Conservation (phyloP, 2,797 vertebrate genomes). For the Falco biarmicus region DNA sequence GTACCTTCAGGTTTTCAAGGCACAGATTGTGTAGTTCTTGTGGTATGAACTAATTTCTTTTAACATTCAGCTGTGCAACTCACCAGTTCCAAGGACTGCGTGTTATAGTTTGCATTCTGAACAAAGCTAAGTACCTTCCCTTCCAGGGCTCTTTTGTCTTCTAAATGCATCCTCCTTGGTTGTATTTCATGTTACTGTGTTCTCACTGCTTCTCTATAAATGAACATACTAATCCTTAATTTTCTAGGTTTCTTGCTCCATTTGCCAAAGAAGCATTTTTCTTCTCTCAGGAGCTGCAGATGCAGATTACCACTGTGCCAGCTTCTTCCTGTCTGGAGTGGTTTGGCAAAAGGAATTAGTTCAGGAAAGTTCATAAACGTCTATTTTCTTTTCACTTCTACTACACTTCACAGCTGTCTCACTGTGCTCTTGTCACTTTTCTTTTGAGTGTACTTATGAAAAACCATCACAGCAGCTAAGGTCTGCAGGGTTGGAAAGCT, state of each 20-base stretch:
- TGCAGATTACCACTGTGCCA: slow-evolving; percentile 11
- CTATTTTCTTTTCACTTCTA: neutral
- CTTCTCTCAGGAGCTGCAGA: slow-evolving; percentile 55
- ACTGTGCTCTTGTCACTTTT: neutral
- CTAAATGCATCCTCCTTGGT: slow-evolving; percentile 60
- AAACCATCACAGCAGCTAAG: neutral
- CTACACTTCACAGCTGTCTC: neutral
- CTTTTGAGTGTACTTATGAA: neutral
- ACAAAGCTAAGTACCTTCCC: slow-evolving; percentile 51
- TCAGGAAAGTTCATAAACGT: slow-evolving; percentile 34
- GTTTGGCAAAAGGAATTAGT: slow-evolving; percentile 31
- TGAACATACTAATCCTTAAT: too few relatives aligned
- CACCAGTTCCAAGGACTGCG: slow-evolving; percentile 42
- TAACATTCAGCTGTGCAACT: slow-evolving; percentile 34
- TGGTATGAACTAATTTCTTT: slow-evolving; percentile 42
- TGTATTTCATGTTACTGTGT: slow-evolving; percentile 29
- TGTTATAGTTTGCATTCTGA: slow-evolving; percentile 29
- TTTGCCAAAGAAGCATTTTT: too few relatives aligned
- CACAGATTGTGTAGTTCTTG: neutral
- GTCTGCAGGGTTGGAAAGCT: neutral
- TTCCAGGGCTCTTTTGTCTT: slow-evolving; percentile 50
- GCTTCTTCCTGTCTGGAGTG: slow-evolving; percentile 33
- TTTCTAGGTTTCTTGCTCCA: too few relatives aligned
- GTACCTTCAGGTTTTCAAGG: slow-evolving; percentile 36
- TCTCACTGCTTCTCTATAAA: too few relatives aligned